Percentiles rank a stretch among this genome's conserved stretches.
Evolutionary conservation across 53 echinoderm and acorn worm species (phyloP).

Genomic region (Glandiceps talaboti): DNA sequence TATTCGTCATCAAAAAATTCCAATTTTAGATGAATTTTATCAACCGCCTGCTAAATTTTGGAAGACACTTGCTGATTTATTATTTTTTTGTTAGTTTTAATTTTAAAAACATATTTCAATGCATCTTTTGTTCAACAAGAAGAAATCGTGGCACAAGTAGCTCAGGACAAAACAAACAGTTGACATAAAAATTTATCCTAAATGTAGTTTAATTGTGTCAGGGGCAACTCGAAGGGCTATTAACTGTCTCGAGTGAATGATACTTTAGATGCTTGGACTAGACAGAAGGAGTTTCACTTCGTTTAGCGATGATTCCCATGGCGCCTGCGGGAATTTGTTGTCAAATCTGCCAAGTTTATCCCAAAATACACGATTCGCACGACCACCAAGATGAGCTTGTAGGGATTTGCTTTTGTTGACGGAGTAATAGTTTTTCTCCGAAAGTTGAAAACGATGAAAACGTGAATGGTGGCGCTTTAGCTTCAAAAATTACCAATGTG

Average conservation of each 20-base stretch:
- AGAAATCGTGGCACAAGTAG: background rate
- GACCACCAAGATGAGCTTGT: background rate
- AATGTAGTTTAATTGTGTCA: background rate
- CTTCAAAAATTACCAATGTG: no score
- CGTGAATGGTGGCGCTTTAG: no score
- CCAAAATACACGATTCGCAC: background rate
- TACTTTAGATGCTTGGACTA: background rate
- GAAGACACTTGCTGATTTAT: no score
- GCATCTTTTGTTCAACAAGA: no score
- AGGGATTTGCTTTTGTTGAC: no score
- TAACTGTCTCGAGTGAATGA: background rate
- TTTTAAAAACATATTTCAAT: no score
- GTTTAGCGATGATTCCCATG: background rate
- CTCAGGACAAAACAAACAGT: background rate
- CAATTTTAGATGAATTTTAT: no score
- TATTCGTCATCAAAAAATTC: background rate
- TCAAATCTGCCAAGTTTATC: background rate
- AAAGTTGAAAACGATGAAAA: no score
- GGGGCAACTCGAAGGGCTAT: background rate
- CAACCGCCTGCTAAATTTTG: no score
- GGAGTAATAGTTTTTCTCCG: no score
- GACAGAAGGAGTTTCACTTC: background rate
- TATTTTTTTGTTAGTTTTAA: no score
- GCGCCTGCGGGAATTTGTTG: background rate
- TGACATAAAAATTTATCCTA: background rate